phyloP scores from a whole-genome alignment of 1,140 invertebrate species.

The Aporrectodea caliginosa region DNA sequence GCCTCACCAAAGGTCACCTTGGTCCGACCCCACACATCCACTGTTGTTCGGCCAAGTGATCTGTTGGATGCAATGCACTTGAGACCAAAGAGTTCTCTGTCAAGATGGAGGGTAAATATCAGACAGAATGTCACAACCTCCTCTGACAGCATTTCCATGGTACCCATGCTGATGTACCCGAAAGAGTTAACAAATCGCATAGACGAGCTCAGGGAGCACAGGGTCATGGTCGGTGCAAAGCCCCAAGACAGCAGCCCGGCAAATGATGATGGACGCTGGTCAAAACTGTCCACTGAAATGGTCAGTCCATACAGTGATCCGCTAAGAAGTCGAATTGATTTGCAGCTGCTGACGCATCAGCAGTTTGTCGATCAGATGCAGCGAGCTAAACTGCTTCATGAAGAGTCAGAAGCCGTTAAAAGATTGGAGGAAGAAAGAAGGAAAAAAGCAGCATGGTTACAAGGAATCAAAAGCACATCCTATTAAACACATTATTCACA shows the following conservation, averaged over 20 bases:
- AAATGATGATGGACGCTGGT: too few species aligned
- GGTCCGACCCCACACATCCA: not conserved
- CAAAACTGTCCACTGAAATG: too few species aligned
- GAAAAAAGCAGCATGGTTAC: not conserved
- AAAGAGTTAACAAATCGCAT: too few species aligned
- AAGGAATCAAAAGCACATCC: not conserved
- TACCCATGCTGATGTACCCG: not conserved
- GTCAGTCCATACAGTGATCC: slow-evolving; percentile 32
- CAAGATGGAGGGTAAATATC: not conserved
- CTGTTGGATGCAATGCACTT: not conserved
- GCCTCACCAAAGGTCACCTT: not conserved
- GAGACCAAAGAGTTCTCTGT: slow-evolving; percentile 34
- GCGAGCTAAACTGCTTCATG: not conserved
- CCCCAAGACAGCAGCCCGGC: too few species aligned
- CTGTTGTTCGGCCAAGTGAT: not conserved
- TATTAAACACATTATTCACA: too few species aligned
- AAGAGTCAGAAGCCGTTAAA: not conserved
- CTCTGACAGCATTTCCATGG: not conserved
- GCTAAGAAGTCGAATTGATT: slow-evolving; percentile 37
- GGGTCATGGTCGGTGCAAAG: too few species aligned
- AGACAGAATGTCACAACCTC: not conserved
- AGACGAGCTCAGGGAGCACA: too few species aligned
- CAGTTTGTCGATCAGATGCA: not conserved
- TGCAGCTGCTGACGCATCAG: not conserved
- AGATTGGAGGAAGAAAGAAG: not conserved